phyloP scores from a whole-genome alignment of 1,140 invertebrate genomes.

The Aphidius ervi region DNA sequence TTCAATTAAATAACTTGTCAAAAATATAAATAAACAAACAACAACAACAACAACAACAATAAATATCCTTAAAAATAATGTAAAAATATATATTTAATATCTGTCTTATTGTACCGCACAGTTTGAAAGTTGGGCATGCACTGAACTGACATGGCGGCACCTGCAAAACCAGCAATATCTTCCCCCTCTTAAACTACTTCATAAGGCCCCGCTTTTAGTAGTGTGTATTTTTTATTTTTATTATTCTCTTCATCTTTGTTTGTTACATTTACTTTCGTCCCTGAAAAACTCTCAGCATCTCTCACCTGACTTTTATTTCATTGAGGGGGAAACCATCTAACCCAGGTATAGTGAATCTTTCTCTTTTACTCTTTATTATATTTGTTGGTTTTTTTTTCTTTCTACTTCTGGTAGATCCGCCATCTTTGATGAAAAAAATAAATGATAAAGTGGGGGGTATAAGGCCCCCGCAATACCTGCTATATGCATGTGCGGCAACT shows the following conservation, averaged over 20 bases:
- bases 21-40: too few relatives aligned
- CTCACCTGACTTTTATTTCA: neutral
- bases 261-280: too few relatives aligned
- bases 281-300: neutral
- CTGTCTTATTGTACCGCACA: slow-evolving; percentile 41
- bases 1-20: too few relatives aligned
- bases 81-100: too few relatives aligned
- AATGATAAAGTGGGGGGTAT: neutral
- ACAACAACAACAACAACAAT: too few relatives aligned
- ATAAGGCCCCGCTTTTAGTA: slow-evolving; percentile 24
- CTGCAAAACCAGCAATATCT: slow-evolving; percentile 38
- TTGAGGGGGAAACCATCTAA: neutral
- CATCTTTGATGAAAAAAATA: neutral
- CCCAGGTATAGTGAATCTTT: neutral
- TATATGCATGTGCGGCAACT: slow-evolving; percentile 1
- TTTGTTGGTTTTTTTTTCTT: neutral
- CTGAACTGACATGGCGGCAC: slow-evolving; percentile 56
- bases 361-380: neutral
- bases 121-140: slow-evolving; percentile 51
- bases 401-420: neutral
- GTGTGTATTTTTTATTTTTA: too few relatives aligned
- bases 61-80: too few relatives aligned
- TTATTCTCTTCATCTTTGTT: too few relatives aligned
- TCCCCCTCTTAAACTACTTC: slow-evolving; percentile 44
- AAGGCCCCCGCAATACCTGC: neutral